Conservation (phyloP, 2,888 invertebrate species). For the Hirtodrosophila cameraria region DNA sequence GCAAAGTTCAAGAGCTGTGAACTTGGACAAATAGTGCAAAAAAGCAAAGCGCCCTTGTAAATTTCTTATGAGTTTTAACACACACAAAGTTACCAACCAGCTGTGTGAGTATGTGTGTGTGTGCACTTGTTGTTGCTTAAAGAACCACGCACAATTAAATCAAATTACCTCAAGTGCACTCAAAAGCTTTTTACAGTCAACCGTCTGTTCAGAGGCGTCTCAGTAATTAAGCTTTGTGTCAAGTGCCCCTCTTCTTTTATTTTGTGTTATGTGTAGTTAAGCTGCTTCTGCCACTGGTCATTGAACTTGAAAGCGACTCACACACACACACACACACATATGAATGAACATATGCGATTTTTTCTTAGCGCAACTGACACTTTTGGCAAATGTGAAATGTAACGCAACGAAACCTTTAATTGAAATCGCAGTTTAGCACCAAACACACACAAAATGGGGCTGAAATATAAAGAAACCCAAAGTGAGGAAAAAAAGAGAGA, state of each 20-base stretch:
- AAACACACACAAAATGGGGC: not conserved
- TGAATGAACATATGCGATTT: not conserved
- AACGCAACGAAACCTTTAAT: constrained; percentile 39
- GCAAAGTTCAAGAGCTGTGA: constrained; percentile 52
- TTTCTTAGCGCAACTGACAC: constrained; percentile 30
- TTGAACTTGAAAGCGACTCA: constrained; percentile 42
- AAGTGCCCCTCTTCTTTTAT: constrained; percentile 26
- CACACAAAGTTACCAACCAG: constrained; percentile 30
- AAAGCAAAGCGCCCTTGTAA: constrained; percentile 54
- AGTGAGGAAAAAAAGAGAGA: too few relatives aligned
- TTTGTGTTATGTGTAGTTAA: constrained; percentile 7
- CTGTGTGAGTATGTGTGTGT: constrained; percentile 12
- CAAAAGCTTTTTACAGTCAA: constrained; percentile 55
- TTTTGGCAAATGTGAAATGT: constrained; percentile 22
- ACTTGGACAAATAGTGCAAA: constrained; percentile 14
- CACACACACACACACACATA: not conserved
- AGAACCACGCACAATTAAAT: constrained; percentile 75
- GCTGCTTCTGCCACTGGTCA: constrained; percentile 52
- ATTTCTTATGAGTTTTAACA: constrained; percentile 60
- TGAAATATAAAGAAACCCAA: not conserved
- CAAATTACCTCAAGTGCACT: constrained; percentile 79
- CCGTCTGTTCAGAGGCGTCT: constrained; percentile 28
- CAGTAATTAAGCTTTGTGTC: constrained; percentile 68
- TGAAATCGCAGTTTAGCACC: constrained; percentile 49
- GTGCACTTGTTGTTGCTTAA: constrained; percentile 20